Evolutionary conservation across 2,888 invertebrate species (phyloP), one percentile per base, ranked within the genome.

Genomic region (Megaustenia siamemsis): DNA sequence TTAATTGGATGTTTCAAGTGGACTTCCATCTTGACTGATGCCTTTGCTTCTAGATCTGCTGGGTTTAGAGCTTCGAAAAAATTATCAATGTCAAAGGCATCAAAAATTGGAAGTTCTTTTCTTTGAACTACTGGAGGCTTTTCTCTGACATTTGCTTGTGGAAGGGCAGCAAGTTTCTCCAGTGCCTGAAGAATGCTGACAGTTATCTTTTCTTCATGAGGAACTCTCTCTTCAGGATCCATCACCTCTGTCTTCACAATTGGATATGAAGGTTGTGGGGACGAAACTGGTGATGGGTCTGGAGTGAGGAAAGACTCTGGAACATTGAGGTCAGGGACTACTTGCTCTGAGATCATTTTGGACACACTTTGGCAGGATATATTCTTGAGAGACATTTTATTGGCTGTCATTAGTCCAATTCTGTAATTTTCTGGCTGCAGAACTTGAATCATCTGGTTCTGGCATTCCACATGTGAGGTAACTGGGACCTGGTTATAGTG

Each of bases 301-400:
- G 92, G 92, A 1, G 92, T 92, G 28, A 91, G 89, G 80, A 90
- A 92, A 35, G 91, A 92, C 40, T 91, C 91, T 1, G 92, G 91
- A 28, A 92, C 87, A 38, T 69, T 71, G 28, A 90, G 82, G 40
- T 91, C 91, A 0, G 91, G 91, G 28, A 91, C 91, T 15, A 92
- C 90, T 80, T 91, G 90, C 83, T 90, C 90, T 15, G 88, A 85
- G 40, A 86, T 84, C 81, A 89, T 88, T 80, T 88, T 88, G 12
- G 89, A 86, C 0, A 88, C 75, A 2, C 63, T 40, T 79, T 69
- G 45, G 84, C 73, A 35, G 40, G 60, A 21, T 35, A 71, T 56
- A 53, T 69, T 35, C 73, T 69, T 56, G 45, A 86, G 84, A 38
- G 87, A 76, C 43, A 83, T 56, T 77, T 85, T 80, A 32, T 15